These are phyloP conservation scores for Poecilia latipinna DNA, from an alignment of 2,113 vertebrate species.

Conservation along the genomic window DNA sequence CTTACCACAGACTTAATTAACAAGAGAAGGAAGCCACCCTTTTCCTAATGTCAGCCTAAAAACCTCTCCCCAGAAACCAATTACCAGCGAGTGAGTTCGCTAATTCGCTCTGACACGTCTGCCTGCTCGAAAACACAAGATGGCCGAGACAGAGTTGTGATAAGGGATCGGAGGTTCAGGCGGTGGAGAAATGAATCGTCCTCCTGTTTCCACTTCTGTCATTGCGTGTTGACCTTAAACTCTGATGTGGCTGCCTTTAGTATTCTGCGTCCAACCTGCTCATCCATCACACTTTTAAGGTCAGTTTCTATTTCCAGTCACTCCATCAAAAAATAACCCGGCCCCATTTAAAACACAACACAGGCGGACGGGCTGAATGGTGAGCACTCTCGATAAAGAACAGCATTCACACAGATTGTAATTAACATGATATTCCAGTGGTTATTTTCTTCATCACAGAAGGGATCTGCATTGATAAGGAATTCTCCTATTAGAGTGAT, in stretches of 20 bases:
- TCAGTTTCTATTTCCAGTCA: conserved; percentile 77
- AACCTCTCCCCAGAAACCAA: conserved; percentile 78
- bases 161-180: conserved; percentile 66
- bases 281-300: conserved; percentile 83
- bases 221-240: conserved; percentile 77
- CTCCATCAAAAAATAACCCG: conserved; percentile 66
- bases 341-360: conserved; percentile 23
- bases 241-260: conserved; percentile 59
- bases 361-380: conserved; percentile 3
- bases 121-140: conserved; percentile 51
- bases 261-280: conserved; percentile 66
- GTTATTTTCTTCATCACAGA: not conserved
- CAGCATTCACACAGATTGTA: not conserved
- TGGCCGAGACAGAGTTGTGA: conserved; percentile 56
- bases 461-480: not conserved
- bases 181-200: conserved; percentile 52
- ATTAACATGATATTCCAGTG: not conserved
- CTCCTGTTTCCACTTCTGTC: conserved; percentile 56
- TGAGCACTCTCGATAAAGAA: not conserved
- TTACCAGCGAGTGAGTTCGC: conserved; percentile 71
- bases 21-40: conserved; percentile 61
- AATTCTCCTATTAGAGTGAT: not conserved
- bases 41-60: conserved; percentile 74
- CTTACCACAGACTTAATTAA: conserved; percentile 70
- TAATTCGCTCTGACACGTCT: conserved; percentile 75